Conservation (phyloP, 2,113 vertebrate species). For the Sinocyclocheilus maitianheensis region DNA sequence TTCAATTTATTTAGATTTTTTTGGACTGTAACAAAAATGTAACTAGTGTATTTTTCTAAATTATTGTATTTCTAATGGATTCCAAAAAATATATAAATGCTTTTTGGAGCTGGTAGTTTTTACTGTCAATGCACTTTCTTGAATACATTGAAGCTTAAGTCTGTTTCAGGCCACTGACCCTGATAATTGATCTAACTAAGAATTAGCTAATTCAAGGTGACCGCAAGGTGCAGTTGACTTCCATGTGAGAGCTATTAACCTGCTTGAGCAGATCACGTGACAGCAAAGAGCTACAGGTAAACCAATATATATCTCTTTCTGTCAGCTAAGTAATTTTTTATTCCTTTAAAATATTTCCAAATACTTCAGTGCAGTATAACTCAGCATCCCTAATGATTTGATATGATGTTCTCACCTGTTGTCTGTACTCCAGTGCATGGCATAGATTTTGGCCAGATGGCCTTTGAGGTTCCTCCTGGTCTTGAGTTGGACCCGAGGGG, state of each 20-base stretch:
- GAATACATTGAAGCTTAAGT: not conserved
- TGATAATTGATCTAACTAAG: constrained; percentile 51
- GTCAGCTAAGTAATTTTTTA: not conserved
- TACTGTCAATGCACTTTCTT: not conserved
- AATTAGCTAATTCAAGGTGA: constrained; percentile 47
- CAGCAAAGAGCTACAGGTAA: not conserved
- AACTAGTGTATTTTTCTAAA: too few relatives aligned
- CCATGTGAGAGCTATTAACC: constrained; percentile 35
- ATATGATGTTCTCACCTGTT: constrained; percentile 67
- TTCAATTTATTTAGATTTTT: too few relatives aligned
- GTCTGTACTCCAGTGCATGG: constrained; percentile 79
- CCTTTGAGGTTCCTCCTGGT: constrained; percentile 78
- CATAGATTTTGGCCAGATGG: constrained; percentile 82
- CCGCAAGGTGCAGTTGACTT: not conserved
- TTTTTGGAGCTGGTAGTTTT: not conserved
- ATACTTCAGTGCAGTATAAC: not conserved
- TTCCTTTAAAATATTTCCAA: not conserved
- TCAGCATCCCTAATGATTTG: not conserved
- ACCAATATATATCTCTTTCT: not conserved
- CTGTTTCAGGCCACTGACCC: constrained; percentile 42
- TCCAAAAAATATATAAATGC: not conserved
- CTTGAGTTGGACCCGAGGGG: constrained; percentile 76
- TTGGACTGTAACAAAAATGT: not conserved
- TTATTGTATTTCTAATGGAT: not conserved
- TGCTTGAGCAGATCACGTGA: constrained; percentile 16